Conservation (phyloP, 2,888 invertebrate genomes). For the Netelia virgata region DNA sequence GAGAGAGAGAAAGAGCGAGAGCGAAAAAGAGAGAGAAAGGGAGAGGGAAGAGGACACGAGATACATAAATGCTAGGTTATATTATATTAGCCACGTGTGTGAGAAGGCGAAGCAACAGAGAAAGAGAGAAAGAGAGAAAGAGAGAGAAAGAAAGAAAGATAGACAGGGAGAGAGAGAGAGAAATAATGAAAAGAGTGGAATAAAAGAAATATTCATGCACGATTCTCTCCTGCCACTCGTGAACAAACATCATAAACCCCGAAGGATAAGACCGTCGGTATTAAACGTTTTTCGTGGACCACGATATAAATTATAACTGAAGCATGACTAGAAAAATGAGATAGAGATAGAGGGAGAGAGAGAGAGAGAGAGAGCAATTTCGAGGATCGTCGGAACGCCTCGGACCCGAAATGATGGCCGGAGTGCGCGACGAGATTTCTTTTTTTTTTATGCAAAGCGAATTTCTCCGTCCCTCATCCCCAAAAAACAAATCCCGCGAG, state of each 20-base stretch:
- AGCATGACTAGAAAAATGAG: constrained; percentile 22
- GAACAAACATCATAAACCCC: constrained; percentile 73
- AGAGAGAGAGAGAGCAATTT: not conserved
- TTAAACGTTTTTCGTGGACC: constrained; percentile 62
- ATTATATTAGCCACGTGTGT: constrained; percentile 46
- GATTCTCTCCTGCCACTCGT: constrained; percentile 59
- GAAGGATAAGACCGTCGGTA: constrained; percentile 68
- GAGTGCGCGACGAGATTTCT: constrained; percentile 6
- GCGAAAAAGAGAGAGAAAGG: too few species aligned
- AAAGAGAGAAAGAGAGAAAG: not conserved
- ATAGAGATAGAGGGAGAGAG: not conserved
- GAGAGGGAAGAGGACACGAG: constrained; percentile 7
- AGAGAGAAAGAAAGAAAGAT: not conserved
- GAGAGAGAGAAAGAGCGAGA: too few species aligned
- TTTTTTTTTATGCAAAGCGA: constrained; percentile 31
- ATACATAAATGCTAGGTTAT: constrained; percentile 43
- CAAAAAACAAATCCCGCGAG: constrained; percentile 20
- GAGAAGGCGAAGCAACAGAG: not conserved
- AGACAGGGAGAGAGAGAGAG: not conserved
- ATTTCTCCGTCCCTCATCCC: not conserved
- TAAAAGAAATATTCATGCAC: constrained; percentile 34
- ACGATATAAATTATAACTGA: constrained; percentile 69
- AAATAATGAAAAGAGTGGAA: constrained; percentile 5
- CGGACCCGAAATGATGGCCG: constrained; percentile 53
- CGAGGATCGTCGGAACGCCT: constrained; percentile 51